Evolutionary conservation across 2,113 vertebrate genomes (phyloP).

Genomic region (Mormyrus iriodes): DNA sequence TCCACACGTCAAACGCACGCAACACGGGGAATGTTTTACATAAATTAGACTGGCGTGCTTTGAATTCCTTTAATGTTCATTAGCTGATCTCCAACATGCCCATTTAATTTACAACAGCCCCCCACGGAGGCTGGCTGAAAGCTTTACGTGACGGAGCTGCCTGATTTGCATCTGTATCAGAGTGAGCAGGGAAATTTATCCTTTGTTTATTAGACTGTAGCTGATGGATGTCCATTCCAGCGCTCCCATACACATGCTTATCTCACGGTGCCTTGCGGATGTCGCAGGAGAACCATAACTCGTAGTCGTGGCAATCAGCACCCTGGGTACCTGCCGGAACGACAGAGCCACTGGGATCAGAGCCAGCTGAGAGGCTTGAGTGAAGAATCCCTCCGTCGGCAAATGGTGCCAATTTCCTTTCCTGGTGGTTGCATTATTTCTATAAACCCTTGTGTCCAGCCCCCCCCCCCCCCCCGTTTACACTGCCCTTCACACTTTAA

Average conservation of each 20-base stretch:
- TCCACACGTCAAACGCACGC: constrained; percentile 14
- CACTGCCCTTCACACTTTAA: not conserved
- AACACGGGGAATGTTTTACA: constrained; percentile 25
- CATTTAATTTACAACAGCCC: constrained; percentile 31
- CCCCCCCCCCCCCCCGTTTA: too few relatives aligned
- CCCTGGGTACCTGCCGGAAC: not conserved
- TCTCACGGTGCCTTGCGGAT: not conserved
- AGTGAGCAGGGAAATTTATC: not conserved
- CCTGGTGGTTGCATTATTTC: not conserved
- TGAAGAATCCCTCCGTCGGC: not conserved
- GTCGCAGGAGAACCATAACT: not conserved
- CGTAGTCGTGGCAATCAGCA: not conserved
- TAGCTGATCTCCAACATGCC: constrained; percentile 31
- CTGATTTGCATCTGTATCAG: constrained; percentile 2
- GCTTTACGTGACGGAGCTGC: constrained; percentile 4
- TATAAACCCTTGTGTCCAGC: not conserved
- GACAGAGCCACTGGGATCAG: not conserved
- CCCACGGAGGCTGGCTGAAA: not conserved
- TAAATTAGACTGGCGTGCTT: constrained; percentile 23
- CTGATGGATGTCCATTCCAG: not conserved
- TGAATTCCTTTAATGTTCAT: constrained; percentile 27
- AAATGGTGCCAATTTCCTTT: not conserved
- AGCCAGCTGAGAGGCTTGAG: not conserved
- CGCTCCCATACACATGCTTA: not conserved
- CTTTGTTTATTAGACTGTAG: not conserved